These are phyloP conservation scores for Engraulis encrasicolus DNA, from an alignment of 2,113 vertebrate species.

Conservation along the genomic window DNA sequence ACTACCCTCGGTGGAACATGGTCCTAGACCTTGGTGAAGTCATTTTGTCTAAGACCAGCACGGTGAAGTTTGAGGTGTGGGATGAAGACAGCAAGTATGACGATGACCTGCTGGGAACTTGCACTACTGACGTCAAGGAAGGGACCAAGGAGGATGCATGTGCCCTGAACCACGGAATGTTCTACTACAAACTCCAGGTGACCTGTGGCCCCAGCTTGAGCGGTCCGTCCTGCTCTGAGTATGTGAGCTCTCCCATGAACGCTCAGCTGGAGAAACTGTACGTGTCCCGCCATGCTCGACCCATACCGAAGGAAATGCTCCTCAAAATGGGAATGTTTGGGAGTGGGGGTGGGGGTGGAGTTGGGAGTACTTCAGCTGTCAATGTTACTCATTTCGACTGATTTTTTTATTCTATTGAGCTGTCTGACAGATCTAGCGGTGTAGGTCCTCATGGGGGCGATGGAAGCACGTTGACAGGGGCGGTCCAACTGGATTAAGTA, in stretches of 20 bases:
- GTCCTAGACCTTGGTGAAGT: constrained; percentile 64
- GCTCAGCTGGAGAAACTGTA: constrained; percentile 59
- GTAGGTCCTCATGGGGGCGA: no score
- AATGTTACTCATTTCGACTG: constrained; percentile 41
- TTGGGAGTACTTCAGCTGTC: not conserved
- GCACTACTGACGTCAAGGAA: constrained; percentile 44
- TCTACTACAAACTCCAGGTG: constrained; percentile 65
- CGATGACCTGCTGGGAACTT: constrained; percentile 81
- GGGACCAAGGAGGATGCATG: constrained; percentile 63
- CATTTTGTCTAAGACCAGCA: constrained; percentile 36
- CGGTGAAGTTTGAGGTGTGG: constrained; percentile 81
- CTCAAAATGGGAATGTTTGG: constrained; percentile 68
- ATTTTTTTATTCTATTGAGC: no score
- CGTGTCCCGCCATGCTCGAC: constrained; percentile 69
- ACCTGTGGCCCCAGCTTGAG: constrained; percentile 74
- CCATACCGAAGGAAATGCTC: constrained; percentile 61
- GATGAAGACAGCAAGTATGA: constrained; percentile 78
- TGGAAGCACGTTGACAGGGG: no score
- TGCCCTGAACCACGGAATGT: constrained; percentile 64
- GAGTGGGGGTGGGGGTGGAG: no score
- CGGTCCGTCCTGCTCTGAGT: constrained; percentile 70
- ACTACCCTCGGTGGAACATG: constrained; percentile 73
- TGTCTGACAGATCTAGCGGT: no score
- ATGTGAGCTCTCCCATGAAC: constrained; percentile 71
- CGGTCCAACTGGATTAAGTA: no score